Conservation (phyloP, 2,888 invertebrate species). For the Strigamia transsilvanica region DNA sequence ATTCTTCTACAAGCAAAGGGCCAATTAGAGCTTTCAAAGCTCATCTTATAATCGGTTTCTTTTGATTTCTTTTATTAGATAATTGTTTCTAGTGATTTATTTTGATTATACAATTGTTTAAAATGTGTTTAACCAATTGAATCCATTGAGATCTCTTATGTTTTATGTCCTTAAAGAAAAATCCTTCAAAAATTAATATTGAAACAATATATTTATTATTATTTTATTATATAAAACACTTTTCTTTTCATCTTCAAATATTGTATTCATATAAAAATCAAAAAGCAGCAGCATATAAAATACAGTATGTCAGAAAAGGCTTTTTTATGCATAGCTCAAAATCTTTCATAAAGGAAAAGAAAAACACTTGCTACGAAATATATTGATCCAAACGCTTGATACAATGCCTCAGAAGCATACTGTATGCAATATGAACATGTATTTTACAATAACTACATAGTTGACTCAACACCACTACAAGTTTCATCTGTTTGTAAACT, state of each 20-base stretch:
- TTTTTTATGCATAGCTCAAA: slow-evolving; percentile 40
- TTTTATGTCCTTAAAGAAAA: neutral
- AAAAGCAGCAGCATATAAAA: slow-evolving; percentile 36
- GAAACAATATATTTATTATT: slow-evolving; percentile 7
- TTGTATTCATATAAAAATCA: slow-evolving; percentile 37
- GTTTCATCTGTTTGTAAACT: slow-evolving; percentile 53
- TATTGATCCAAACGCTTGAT: slow-evolving; percentile 33
- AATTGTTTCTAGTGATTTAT: too few relatives aligned
- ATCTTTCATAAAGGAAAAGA: neutral
- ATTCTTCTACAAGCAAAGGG: too few relatives aligned
- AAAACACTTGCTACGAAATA: slow-evolving; percentile 10
- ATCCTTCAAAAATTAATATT: neutral
- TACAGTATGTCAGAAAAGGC: slow-evolving; percentile 33
- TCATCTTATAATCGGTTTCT: too few relatives aligned
- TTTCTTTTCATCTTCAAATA: neutral
- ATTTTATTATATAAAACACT: slow-evolving; percentile 41
- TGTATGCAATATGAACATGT: slow-evolving; percentile 20
- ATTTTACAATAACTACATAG: slow-evolving; percentile 50
- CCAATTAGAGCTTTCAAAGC: too few relatives aligned
- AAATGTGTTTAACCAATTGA: neutral
- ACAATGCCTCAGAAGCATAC: slow-evolving; percentile 38
- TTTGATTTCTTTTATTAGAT: too few relatives aligned
- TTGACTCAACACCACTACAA: slow-evolving; percentile 49
- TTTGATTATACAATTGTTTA: too few relatives aligned
- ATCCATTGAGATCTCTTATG: neutral